phyloP scores from a whole-genome alignment of 2,797 vertebrate species.

The Macroramphosus scolopax region DNA sequence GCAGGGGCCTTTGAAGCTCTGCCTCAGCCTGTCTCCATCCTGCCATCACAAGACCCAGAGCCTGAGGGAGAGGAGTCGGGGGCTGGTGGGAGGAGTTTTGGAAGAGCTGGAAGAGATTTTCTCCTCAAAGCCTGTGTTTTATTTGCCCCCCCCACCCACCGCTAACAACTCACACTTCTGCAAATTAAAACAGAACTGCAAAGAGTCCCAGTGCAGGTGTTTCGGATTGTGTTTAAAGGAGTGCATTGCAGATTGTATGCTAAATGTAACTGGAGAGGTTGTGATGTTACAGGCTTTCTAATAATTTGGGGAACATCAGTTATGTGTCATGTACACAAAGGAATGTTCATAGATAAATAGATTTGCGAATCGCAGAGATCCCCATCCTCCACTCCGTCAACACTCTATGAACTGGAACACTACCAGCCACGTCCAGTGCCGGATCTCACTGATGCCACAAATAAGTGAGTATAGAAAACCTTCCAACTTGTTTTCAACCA shows the following conservation, averaged over 20 bases:
- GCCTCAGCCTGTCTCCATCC: slow-evolving; percentile 46
- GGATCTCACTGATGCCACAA: too few species aligned
- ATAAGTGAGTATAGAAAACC: too few species aligned
- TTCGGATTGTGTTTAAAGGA: slow-evolving; percentile 19
- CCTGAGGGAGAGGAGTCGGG: slow-evolving; percentile 10
- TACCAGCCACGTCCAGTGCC: too few species aligned
- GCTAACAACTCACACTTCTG: slow-evolving; percentile 56
- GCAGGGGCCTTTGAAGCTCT: slow-evolving; percentile 59
- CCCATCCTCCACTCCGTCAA: too few species aligned
- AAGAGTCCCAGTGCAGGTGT: slow-evolving; percentile 29
- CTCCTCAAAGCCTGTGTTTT: slow-evolving; percentile 51
- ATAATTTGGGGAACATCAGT: too few species aligned
- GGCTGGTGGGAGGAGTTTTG: slow-evolving; percentile 7
- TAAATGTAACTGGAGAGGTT: slow-evolving; percentile 8
- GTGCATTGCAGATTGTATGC: background rate
- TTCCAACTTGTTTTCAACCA: too few species aligned
- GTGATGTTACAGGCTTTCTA: slow-evolving; percentile 3
- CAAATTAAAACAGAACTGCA: slow-evolving; percentile 42
- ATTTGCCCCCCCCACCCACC: slow-evolving; percentile 61
- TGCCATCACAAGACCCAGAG: slow-evolving; percentile 49
- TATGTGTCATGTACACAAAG: too few species aligned
- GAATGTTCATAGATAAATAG: too few species aligned
- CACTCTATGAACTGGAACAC: too few species aligned
- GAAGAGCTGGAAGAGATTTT: slow-evolving; percentile 35
- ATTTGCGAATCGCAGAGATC: too few species aligned